These are phyloP conservation scores for Zapornia atra DNA, from an alignment of 2,113 vertebrate species.

Conservation along the genomic window DNA sequence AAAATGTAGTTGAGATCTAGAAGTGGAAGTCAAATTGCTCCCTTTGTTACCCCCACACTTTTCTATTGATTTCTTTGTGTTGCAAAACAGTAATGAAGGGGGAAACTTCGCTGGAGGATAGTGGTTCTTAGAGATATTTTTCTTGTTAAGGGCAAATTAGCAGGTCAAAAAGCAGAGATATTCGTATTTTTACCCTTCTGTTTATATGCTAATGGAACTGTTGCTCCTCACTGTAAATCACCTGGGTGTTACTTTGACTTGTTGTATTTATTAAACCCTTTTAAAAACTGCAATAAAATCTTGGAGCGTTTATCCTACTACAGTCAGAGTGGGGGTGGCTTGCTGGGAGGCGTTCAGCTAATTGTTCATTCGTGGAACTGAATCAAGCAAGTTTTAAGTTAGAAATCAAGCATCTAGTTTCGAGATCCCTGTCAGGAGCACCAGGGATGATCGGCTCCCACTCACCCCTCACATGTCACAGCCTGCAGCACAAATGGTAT, in stretches of 20 bases:
- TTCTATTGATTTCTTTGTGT: background rate
- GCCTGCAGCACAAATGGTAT: background rate
- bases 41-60: background rate
- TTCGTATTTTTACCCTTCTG: background rate
- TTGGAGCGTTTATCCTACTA: background rate
- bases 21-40: background rate
- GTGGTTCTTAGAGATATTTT: background rate
- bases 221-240: background rate
- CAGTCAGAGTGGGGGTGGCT: background rate
- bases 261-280: background rate
- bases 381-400: background rate
- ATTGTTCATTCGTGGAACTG: background rate
- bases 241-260: background rate
- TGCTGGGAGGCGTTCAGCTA: background rate
- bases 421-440: background rate
- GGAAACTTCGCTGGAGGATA: background rate
- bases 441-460: background rate
- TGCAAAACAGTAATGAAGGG: background rate
- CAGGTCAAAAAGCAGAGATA: background rate
- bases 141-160: slow-evolving; percentile 20
- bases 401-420: background rate
- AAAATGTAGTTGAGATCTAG: background rate
- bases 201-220: background rate
- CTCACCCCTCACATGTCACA: background rate
- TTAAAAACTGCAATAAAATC: background rate